Evolutionary conservation across 2,888 invertebrate genomes (phyloP), one percentile per base, ranked within the genome.

Genomic region (Coecobrya sp.): DNA sequence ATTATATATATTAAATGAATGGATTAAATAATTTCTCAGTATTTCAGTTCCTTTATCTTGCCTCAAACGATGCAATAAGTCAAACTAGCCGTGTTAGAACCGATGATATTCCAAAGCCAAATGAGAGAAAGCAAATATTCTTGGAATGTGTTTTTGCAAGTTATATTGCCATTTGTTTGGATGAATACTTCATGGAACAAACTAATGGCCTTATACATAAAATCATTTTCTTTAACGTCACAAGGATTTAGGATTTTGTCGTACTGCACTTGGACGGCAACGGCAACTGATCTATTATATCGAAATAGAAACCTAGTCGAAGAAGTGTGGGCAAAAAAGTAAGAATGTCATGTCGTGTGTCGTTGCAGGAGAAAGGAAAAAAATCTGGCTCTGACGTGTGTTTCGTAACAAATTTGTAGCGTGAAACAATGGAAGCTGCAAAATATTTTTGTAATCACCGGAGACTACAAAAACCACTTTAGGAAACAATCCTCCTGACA

Each of bases 381-480:
- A 82, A 62, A 19, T 62, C 59, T 82, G 82, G 13, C 42, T 59
- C 19, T 82, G 82, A 59, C 82, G 62, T 59, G 30, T 55, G 36
- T 82, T 42, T 62, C 36, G 55, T 81, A 55, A 55, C 25, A 45
- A 27, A 52, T 19, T 22, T 49, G 30, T 25, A 55, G 10, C 55
- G 55, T 30, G 62, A 62, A 82, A 82, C 55, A 62, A 11, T 55
- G 27, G 42, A 73, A 55, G 73, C 86, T 73, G 42, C 16, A 36
- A 70, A 86, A 52, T n/a, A n/a, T 36, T 73, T 55, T 52, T 73
- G 86, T 85, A 86, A 86, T 86, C 73, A 86, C 55, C 27, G 49
- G 86, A 55, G 86, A 70, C 73, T 52, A 52, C 70, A 79, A 79
- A 65, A 79, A 42, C 87, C 62, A 76, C 87, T 79, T 87, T 62